Base-by-base conservation (phyloP, 2,888 invertebrate genomes). In the Pocota personata region DNA sequence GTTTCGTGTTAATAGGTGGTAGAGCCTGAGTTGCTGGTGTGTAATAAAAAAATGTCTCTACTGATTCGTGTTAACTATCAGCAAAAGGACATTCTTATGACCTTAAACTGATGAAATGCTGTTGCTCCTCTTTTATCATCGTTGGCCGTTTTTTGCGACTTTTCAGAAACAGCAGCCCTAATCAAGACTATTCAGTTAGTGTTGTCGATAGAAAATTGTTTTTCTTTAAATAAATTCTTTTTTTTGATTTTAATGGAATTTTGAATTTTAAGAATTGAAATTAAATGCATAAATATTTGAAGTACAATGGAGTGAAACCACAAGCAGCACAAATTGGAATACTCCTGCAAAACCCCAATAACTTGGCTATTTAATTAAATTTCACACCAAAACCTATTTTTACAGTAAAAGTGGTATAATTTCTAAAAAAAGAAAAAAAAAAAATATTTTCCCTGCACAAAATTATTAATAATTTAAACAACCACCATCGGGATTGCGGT, bases 391-490 rank as follows among this genome's bases (percentile, higher is more conserved):
- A 4, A 8, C n/a, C n/a, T n/a, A n/a, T 37, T 2, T 4, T 1
- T 3, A 1, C 12, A 35, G 19, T 10, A 46, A 19, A 10, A 10
- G 12, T 7, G 35, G 10, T 3, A 12, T 35, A 3, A 16, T 3
- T 1, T 14, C 40, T 40, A n/a, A 16, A n/a, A n/a, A n/a, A n/a
- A n/a, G n/a, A n/a, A n/a, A n/a, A n/a, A n/a, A n/a, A n/a, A n/a
- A n/a, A 1, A 6, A 8, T 32, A 19, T 55, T 66, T 66, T 37
- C 12, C 46, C 7, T 58, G 16, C 27, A 66, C 48, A 40, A 43
- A 48, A 67, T 58, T 66, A 43, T 67, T 50, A 67, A 67, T 58
- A 77, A 71, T 46, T 57, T 32, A 50, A 46, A 58, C 19, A 60
- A 69, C 67, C 50, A 50, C 67, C 40, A 32, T 50, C 50, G 21